Base-by-base conservation (phyloP, 2,888 invertebrate genomes). In the Zygothrica quintamaculata region DNA sequence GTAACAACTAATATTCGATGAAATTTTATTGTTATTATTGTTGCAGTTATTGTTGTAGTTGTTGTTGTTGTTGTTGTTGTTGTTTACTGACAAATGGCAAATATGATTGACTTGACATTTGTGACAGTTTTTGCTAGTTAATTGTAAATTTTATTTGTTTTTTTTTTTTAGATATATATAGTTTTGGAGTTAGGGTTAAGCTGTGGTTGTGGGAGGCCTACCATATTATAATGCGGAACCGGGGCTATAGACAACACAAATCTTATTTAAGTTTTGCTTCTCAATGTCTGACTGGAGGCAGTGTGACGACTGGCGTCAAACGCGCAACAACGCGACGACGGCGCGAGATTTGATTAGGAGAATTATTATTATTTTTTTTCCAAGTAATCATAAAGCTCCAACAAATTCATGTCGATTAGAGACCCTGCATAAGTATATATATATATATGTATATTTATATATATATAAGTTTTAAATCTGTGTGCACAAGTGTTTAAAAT, bases 241-340 rank as follows among this genome's bases (percentile, higher is more conserved):
- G 3, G 11, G 22, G 29, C 9, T n/a, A 9, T 18, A 46, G 16
- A 6, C 26, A 18, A 3, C 16, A 29, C 15, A 39, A 70, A 58
- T 65, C 61, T 55, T 44, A 66, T 51, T 67, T 48, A 58, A 67
- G 66, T 60, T 48, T n/a, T 18, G 48, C 40, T 58, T 33, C 36
- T 15, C 40, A 31, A 13, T 55, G 43, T 40, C 42, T 15, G 16
- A 48, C 18, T 11, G 31, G 6, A 29, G 50, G 36, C 79, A 80
- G 79, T 80, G 25, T 15, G 42, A 36, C 50, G 39, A 29, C 43
- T 53, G 65, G 56, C 66, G 66, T 69, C 79, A 61, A 79, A 36
- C 79, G 68, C 37, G 59, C 46, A 68, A 76, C 79, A 81, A 43
- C 77, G 55, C 43, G 26, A 6, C 60, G 52, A 22, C 47, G 40